Percentiles rank a stretch among this genome's conserved stretches.
These are phyloP conservation scores for Hydrocynus forskahlii DNA, from an alignment of 2,797 vertebrate genomes.

Conservation along the genomic window DNA sequence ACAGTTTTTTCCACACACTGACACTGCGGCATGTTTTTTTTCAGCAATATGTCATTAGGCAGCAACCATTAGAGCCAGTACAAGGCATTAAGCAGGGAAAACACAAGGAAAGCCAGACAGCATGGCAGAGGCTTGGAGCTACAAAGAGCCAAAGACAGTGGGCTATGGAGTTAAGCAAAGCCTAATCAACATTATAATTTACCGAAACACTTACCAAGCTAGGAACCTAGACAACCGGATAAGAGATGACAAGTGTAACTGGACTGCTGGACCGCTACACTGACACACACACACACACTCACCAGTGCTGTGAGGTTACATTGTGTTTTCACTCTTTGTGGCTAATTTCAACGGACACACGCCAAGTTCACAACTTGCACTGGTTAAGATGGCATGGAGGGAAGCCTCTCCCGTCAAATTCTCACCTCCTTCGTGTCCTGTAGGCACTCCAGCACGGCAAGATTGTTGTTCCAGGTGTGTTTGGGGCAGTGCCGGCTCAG, in stretches of 20 bases:
- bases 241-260: no score
- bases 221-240: no score
- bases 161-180: background rate
- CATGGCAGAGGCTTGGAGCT: background rate
- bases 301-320: no score
- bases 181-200: background rate
- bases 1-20: background rate
- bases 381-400: background rate
- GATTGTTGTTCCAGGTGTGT: slow-evolving; percentile 95
- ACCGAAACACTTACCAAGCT: no score
- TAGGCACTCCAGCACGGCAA: slow-evolving; percentile 93
- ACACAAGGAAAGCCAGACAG: background rate
- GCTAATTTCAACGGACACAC: background rate
- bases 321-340: no score
- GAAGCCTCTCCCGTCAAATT: no score
- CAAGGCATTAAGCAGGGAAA: background rate
- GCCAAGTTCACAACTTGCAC: background rate
- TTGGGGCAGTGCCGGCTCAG: slow-evolving; percentile 91
- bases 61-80: background rate
- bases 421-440: slow-evolving; percentile 95
- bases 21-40: background rate
- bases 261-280: no score
- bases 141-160: background rate
- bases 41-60: background rate
- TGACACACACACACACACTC: no score